These are phyloP conservation scores for Labeo calbasu DNA, from an alignment of 2,797 vertebrate species.

Conservation along the genomic window DNA sequence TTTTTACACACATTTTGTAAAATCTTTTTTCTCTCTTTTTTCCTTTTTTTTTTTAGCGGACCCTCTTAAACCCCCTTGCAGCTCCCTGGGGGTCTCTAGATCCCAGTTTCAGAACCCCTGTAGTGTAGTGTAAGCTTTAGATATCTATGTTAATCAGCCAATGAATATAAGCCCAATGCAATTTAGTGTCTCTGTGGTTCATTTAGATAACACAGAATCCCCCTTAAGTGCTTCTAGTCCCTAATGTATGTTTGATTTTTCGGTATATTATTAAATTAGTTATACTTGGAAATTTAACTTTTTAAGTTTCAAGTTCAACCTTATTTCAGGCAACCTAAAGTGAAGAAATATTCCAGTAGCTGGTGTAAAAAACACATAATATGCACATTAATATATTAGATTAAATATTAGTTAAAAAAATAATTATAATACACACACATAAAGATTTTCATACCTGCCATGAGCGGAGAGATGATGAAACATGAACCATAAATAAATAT, in stretches of 20 bases:
- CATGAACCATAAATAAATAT: conserved; percentile 56
- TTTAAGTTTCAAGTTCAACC: not conserved
- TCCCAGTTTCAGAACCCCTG: not conserved
- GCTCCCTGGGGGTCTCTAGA: not conserved
- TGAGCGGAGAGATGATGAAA: conserved; percentile 49
- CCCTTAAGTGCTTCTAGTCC: conserved; percentile 3
- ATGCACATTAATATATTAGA: not conserved
- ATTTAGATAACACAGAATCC: conserved; percentile 4
- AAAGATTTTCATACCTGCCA: conserved; percentile 45
- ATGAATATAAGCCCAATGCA: conserved; percentile 18
- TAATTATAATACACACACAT: not conserved
- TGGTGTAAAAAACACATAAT: not conserved
- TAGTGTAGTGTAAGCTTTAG: not conserved
- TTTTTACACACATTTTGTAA: not conserved
- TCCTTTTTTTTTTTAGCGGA: not conserved
- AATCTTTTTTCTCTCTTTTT: not conserved
- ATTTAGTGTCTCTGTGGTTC: conserved; percentile 7
- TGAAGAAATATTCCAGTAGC: not conserved
- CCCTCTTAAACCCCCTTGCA: not conserved
- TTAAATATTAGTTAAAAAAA: not conserved
- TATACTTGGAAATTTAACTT: not conserved
- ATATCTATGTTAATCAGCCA: conserved; percentile 23
- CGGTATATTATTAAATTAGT: not conserved
- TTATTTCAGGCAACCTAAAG: not conserved
- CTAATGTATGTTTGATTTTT: not conserved